A percentile compares a stretch with the other conserved stretches of the same genome.
Evolutionary conservation across 2,797 vertebrate genomes (phyloP).

Genomic region (Fistularia commersonii): DNA sequence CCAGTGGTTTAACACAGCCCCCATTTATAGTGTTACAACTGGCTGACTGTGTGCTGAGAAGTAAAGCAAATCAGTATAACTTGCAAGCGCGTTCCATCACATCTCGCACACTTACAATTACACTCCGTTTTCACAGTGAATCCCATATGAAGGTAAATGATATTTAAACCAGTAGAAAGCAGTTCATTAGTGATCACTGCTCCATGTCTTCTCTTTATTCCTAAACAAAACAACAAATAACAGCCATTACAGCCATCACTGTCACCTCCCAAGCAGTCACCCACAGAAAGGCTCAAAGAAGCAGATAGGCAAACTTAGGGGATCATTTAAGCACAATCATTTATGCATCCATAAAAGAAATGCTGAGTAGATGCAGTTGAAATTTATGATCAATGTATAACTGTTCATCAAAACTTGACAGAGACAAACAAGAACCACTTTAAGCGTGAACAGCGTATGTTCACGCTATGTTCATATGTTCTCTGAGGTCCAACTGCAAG

Average conservation of each 20-base stretch:
- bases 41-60: conserved; percentile 12
- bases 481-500: too few relatives aligned
- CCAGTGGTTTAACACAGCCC: conserved; percentile 24
- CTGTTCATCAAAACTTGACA: too few relatives aligned
- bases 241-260: conserved; percentile 44
- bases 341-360: too few relatives aligned
- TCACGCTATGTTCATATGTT: too few relatives aligned
- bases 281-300: conserved; percentile 45
- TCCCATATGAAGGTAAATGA: conserved; percentile 46
- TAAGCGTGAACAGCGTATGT: too few relatives aligned
- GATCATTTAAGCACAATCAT: neutral
- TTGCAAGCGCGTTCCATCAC: conserved; percentile 41
- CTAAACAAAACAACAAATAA: conserved; percentile 47
- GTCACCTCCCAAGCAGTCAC: conserved; percentile 49
- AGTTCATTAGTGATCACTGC: conserved; percentile 55
- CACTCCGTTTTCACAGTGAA: conserved; percentile 28
- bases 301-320: conserved; percentile 8
- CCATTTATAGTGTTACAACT: conserved; percentile 34
- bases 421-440: too few relatives aligned
- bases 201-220: conserved; percentile 25
- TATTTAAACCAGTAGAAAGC: conserved; percentile 55
- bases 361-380: too few relatives aligned
- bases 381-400: too few relatives aligned
- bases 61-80: conserved; percentile 15
- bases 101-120: conserved; percentile 49